Base-by-base conservation (phyloP, 2,888 invertebrate genomes). In the Hipparchia sbordonii region DNA sequence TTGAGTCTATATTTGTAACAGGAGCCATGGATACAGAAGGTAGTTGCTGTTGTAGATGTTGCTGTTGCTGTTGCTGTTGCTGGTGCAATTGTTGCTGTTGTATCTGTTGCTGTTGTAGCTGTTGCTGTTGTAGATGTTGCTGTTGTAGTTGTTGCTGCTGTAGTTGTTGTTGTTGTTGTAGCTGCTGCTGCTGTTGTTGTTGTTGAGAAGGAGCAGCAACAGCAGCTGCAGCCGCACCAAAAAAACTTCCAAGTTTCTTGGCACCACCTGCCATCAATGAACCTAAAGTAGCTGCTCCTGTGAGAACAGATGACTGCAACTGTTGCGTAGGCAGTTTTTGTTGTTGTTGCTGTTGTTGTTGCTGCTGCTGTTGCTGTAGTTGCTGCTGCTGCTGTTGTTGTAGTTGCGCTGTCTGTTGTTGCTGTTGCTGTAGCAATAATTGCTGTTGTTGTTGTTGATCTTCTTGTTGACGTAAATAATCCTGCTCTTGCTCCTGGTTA, bases 211-310 rank as follows among this genome's bases (percentile, higher is more conserved):
- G 91, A 52, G 92, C 79, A 8, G 87, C 84, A 2, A 93, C 92
- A 10, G 93, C 92, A 4, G 94, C 92, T 6, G 94, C 93, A 1
- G 94, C 94, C 39, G 94, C 91, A 59, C 94, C 94, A 69, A 94
- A 92, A 63, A 94, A 88, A 77, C 91, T 94, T 12, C 94, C 94
- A 12, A 94, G 83, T 78, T 90, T 94, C 76, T 94, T 93, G 12
- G 94, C 94, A 74, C 94, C 93, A 72, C 93, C 94, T 2, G 93
- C 91, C 90, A 94, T 91, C 54, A 94, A 84, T 6, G 91, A 92
- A n/a, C 93, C 94, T 78, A 94, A 84, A 4, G 92, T 92, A 69
- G 93, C 93, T 57, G 92, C 93, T 72, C 93, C 93, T 51, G 91
- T 94, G 70, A 93, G 77, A 13, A 93, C 88, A 75, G 88, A 88